phyloP scores from a whole-genome alignment of 2,797 vertebrate genomes.

The Pangasius larnaudii region DNA sequence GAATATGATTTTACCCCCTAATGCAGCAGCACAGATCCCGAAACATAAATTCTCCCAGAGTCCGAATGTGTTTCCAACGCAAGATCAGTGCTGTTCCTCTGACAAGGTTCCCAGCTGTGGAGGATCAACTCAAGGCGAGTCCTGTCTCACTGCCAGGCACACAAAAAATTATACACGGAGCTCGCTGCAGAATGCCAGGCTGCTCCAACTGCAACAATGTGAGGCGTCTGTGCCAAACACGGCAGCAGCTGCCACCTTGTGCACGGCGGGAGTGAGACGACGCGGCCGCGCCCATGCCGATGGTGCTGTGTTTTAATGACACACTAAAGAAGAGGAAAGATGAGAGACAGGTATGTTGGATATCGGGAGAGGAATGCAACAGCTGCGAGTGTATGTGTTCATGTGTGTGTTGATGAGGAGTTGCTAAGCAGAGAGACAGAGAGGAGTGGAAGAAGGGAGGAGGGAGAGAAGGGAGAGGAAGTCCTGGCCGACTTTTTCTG shows the following conservation, averaged over 20 bases:
- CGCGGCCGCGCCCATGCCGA: neutral
- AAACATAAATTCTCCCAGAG: neutral
- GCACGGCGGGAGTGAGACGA: conserved; percentile 7
- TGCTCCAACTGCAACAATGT: conserved; percentile 37
- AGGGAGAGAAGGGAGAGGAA: conserved; percentile 34
- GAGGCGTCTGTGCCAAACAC: conserved; percentile 25
- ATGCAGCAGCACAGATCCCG: neutral
- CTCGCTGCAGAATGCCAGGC: conserved; percentile 17
- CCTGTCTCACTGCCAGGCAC: conserved; percentile 34
- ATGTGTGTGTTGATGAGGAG: conserved; percentile 45
- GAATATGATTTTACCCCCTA: neutral
- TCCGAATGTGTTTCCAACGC: conserved; percentile 16
- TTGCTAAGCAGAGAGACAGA: conserved; percentile 50
- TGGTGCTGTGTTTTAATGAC: conserved; percentile 21
- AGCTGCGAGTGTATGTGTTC: conserved; percentile 32
- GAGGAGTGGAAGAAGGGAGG: conserved; percentile 31
- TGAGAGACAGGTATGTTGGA: conserved; percentile 34
- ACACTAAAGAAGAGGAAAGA: neutral
- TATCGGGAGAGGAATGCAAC: conserved; percentile 35
- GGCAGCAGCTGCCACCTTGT: conserved; percentile 41
- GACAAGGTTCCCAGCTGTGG: conserved; percentile 49
- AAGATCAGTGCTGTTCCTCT: conserved; percentile 25
- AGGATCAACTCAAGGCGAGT: conserved; percentile 40
- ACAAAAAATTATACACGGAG: conserved; percentile 32
- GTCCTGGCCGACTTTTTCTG: conserved; percentile 47